Conservation (phyloP, 2,113 vertebrate genomes). For the Ploceus nigricollis region DNA sequence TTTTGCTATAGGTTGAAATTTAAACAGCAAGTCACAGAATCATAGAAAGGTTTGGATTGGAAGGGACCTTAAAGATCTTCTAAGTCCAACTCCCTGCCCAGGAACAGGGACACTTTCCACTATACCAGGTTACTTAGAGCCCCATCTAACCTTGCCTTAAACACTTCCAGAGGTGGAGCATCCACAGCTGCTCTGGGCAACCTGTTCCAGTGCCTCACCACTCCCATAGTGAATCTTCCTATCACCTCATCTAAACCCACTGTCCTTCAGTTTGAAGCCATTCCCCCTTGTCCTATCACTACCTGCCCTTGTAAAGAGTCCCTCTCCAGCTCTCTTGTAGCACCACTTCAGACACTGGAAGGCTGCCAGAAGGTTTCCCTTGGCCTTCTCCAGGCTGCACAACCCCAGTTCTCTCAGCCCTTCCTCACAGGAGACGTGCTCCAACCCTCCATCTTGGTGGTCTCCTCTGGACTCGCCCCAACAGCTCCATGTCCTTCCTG, state of each 20-base stretch:
- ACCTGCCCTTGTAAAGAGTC: neutral
- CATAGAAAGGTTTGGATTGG: neutral
- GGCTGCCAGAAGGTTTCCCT: neutral
- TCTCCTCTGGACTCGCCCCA: neutral
- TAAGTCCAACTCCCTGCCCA: neutral
- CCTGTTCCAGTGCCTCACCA: neutral
- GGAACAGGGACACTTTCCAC: neutral
- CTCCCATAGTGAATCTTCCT: neutral
- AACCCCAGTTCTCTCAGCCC: neutral
- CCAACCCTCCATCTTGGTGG: neutral
- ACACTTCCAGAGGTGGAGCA: neutral
- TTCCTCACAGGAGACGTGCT: too few species aligned
- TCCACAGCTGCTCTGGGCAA: neutral
- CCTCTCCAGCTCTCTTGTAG: neutral
- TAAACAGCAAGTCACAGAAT: neutral
- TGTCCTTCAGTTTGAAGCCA: neutral
- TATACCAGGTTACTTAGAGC: neutral
- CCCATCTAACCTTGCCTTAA: neutral
- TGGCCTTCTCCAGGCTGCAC: neutral
- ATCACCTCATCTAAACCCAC: neutral
- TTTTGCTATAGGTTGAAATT: neutral
- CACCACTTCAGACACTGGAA: neutral
- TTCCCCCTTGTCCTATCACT: neutral
- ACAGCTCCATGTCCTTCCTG: neutral
- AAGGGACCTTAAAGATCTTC: neutral